These are phyloP conservation scores for Acrobasis suavella DNA, from an alignment of 2,888 invertebrate genomes.

Conservation along the genomic window DNA sequence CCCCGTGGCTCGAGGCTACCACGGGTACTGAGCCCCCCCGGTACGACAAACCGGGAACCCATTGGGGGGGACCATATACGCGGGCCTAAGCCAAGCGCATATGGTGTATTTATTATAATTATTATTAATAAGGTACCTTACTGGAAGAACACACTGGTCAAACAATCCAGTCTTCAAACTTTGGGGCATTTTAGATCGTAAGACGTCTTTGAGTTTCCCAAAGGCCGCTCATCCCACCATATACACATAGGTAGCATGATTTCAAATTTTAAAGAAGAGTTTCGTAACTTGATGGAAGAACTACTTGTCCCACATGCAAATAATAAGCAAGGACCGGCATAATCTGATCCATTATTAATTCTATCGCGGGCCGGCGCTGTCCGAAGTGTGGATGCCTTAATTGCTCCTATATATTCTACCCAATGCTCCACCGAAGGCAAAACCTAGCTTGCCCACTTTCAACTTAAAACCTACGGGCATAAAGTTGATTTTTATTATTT, in stretches of 20 bases:
- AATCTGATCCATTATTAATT: constrained; percentile 23
- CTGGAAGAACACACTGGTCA: too few species aligned
- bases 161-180: too few species aligned
- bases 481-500: constrained; percentile 3
- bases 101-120: too few species aligned
- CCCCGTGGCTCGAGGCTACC: too few species aligned
- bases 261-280: neutral
- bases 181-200: too few species aligned
- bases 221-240: too few species aligned
- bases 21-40: too few species aligned
- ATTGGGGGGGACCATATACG: too few species aligned
- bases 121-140: too few species aligned
- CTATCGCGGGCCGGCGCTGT: constrained; percentile 5
- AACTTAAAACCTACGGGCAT: neutral
- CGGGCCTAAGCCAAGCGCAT: too few species aligned
- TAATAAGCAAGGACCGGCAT: constrained; percentile 8
- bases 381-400: constrained; percentile 17
- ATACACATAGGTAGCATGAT: neutral
- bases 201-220: too few species aligned
- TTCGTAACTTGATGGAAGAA: neutral
- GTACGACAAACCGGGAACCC: too few species aligned
- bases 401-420: constrained; percentile 20
- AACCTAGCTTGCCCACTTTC: neutral
- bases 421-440: neutral
- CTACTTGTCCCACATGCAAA: constrained; percentile 15